phyloP scores from a whole-genome alignment of 2,113 vertebrate species.

The Colinus virginianus region DNA sequence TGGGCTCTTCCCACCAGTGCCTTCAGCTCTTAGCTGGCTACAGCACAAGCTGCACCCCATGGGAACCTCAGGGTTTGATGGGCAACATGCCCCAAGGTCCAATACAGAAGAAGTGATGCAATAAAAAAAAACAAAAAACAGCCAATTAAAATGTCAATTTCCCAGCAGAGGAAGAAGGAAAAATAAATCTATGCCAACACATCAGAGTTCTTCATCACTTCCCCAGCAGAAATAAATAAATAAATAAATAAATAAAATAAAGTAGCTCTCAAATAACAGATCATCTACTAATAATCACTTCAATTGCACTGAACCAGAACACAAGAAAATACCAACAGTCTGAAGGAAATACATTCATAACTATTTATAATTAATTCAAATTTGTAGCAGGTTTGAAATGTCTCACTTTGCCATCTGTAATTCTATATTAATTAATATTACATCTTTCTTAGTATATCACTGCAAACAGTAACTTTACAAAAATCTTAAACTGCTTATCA shows the following conservation, averaged over 20 bases:
- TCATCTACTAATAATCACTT: not conserved
- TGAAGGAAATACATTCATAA: not conserved
- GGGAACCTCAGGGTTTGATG: not conserved
- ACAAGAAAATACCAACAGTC: not conserved
- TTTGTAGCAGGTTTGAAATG: not conserved
- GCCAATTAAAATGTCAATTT: not conserved
- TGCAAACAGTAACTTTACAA: not conserved
- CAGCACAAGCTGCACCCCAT: accelerated
- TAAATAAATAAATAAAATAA: not conserved
- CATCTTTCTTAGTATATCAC: not conserved
- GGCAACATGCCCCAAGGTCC: not conserved
- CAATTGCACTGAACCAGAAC: not conserved
- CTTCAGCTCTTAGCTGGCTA: not conserved
- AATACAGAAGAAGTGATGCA: not conserved
- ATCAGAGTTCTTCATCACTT: not conserved
- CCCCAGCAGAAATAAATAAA: not conserved
- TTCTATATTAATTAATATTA: not conserved
- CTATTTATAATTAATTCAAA: not conserved
- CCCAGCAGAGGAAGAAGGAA: not conserved
- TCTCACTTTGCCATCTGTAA: not conserved
- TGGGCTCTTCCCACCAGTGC: accelerated
- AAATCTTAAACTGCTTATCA: not conserved
- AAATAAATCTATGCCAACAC: not conserved
- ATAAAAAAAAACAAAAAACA: too few species aligned
- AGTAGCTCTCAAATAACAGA: not conserved